phyloP scores from a whole-genome alignment of 1,140 invertebrate species.

The Drosophila truncata region DNA sequence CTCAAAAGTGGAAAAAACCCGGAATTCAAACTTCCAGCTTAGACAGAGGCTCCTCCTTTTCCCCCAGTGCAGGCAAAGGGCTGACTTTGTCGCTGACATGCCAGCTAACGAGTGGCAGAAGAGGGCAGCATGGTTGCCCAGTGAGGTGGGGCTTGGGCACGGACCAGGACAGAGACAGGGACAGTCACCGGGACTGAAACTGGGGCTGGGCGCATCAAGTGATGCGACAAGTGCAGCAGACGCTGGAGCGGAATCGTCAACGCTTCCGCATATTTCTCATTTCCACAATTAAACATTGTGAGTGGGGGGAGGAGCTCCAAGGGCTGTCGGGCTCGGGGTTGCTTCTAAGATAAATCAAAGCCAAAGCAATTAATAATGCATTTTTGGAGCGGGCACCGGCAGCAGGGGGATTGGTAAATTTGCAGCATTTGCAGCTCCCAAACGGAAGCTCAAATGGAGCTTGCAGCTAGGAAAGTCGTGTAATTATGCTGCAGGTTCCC shows the following conservation, averaged over 20 bases:
- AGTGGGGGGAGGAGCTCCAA: slow-evolving; percentile 51
- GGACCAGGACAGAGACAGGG: neutral
- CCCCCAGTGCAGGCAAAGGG: neutral
- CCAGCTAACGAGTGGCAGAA: slow-evolving; percentile 41
- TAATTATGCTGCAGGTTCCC: slow-evolving; percentile 61
- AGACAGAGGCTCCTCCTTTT: fast-evolving
- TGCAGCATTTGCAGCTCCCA: slow-evolving; percentile 49
- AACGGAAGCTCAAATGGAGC: slow-evolving; percentile 76
- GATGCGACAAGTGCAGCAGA: slow-evolving; percentile 80
- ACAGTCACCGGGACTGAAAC: slow-evolving; percentile 17
- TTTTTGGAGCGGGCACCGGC: slow-evolving; percentile 18
- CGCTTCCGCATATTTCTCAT: slow-evolving; percentile 84
- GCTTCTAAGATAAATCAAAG: slow-evolving; percentile 79
- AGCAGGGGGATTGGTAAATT: slow-evolving; percentile 24
- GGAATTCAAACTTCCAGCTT: too few species aligned
- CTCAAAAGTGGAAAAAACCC: too few species aligned
- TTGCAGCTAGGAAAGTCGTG: slow-evolving; percentile 65
- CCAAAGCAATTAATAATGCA: slow-evolving; percentile 75
- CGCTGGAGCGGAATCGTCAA: slow-evolving; percentile 78
- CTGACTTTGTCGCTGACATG: slow-evolving; percentile 68
- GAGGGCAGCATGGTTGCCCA: slow-evolving; percentile 12
- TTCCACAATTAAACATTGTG: slow-evolving; percentile 82
- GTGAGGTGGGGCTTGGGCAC: slow-evolving; percentile 7
- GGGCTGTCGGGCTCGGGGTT: slow-evolving; percentile 31
- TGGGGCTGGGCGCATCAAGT: slow-evolving; percentile 66